These are phyloP conservation scores for Melanotaenia parkinsoni DNA, from an alignment of 2,797 vertebrate genomes.

Conservation along the genomic window DNA sequence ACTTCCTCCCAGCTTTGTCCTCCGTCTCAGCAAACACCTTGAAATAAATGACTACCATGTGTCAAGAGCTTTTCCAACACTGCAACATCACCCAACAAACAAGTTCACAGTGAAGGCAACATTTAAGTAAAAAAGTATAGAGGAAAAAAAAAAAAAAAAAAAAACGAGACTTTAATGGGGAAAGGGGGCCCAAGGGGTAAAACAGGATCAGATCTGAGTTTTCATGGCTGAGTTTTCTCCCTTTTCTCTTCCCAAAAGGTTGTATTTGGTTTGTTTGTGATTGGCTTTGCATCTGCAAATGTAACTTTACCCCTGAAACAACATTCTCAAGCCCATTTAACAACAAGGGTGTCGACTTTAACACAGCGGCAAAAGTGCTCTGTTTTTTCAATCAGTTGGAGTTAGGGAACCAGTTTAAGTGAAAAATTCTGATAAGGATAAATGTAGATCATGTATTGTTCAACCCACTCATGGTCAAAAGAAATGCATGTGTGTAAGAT, in stretches of 20 bases:
- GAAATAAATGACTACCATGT: constrained; percentile 75
- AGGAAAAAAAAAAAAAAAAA: constrained; percentile 11
- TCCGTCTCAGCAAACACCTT: constrained; percentile 65
- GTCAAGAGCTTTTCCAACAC: constrained; percentile 56
- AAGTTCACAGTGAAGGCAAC: constrained; percentile 7
- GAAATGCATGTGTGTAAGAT: background rate
- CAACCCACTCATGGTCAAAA: background rate
- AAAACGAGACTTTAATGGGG: background rate
- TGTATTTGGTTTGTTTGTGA: constrained; percentile 57
- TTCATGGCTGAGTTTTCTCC: constrained; percentile 36
- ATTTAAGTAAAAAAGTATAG: background rate
- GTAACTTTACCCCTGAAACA: constrained; percentile 78
- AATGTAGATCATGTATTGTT: background rate
- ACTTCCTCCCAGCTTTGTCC: constrained; percentile 66
- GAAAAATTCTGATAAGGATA: background rate
- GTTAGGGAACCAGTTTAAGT: background rate
- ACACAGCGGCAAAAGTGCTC: constrained; percentile 74
- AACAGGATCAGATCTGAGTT: constrained; percentile 31
- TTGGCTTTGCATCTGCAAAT: constrained; percentile 75
- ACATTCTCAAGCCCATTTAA: constrained; percentile 70
- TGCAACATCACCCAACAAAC: constrained; percentile 43
- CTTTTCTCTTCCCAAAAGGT: constrained; percentile 71
- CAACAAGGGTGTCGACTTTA: constrained; percentile 64
- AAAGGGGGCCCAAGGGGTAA: constrained; percentile 1
- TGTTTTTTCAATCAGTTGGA: constrained; percentile 48